Percentiles rank a stretch among this genome's conserved stretches.
Conservation (phyloP, 2,113 vertebrate species). For the Dasypus novemcinctus region DNA sequence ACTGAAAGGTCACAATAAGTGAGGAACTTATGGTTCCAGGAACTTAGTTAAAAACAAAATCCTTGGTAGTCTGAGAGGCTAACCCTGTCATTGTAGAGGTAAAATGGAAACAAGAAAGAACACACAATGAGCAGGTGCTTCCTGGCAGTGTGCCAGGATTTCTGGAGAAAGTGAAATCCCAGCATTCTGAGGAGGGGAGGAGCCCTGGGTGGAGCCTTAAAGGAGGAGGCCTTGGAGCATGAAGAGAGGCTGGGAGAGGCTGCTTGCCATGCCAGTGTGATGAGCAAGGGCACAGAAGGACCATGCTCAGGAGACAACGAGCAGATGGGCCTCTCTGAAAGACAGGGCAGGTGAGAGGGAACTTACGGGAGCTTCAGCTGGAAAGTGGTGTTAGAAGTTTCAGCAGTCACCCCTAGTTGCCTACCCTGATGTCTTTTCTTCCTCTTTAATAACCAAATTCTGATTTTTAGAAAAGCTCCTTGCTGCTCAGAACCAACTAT, state of each 20-base stretch:
- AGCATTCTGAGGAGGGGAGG: not conserved
- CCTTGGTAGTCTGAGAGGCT: not conserved
- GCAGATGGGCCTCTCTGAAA: not conserved
- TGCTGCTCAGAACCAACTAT: constrained; percentile 24
- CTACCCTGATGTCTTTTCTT: not conserved
- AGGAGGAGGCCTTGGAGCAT: not conserved
- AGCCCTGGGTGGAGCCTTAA: not conserved
- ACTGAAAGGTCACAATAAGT: not conserved
- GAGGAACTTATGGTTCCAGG: not conserved
- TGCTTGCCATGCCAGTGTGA: too few relatives aligned
- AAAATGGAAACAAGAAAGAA: not conserved
- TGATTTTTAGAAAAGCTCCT: not conserved
- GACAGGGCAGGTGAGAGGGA: not conserved
- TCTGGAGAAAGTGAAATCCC: not conserved
- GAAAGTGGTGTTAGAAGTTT: not conserved
- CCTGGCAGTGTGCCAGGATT: not conserved
- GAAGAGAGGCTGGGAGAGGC: not conserved
- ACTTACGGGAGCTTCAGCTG: not conserved
- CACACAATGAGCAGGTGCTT: not conserved
- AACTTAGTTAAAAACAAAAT: constrained; percentile 18
- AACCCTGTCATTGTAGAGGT: not conserved
- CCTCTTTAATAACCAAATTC: not conserved
- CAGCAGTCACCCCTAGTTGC: not conserved
- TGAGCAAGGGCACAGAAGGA: not conserved
- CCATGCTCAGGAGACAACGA: not conserved